A percentile compares a stretch with the other conserved stretches of the same genome.
Evolutionary conservation across 2,113 vertebrate species (phyloP).

Genomic region (Columbina picui): DNA sequence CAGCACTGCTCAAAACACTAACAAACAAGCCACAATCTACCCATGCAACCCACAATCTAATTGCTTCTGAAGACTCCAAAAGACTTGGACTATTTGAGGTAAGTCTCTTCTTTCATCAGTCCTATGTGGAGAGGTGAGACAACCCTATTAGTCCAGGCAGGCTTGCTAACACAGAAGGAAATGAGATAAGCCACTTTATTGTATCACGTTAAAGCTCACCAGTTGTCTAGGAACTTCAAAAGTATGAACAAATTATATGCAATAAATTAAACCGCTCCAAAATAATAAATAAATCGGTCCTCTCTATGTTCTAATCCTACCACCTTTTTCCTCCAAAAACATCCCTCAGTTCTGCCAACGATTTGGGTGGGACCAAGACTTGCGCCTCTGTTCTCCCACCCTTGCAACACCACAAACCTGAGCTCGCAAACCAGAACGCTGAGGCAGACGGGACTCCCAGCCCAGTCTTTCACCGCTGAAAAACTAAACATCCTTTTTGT

Average conservation of each 20-base stretch:
- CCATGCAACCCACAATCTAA: constrained; percentile 46
- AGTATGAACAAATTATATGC: not conserved
- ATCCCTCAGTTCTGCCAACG: not conserved
- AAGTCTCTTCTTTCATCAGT: constrained; percentile 2
- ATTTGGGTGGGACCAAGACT: not conserved
- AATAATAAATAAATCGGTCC: not conserved
- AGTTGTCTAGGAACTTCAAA: not conserved
- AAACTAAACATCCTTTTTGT: not conserved
- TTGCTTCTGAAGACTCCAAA: constrained; percentile 25
- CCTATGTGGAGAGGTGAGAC: not conserved
- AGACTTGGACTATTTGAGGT: constrained; percentile 21
- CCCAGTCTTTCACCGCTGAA: not conserved
- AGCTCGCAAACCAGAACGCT: rapidly evolving
- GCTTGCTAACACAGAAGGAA: not conserved
- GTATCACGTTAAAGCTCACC: not conserved
- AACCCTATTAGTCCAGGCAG: not conserved
- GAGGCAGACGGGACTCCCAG: rapidly evolving
- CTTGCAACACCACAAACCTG: not conserved
- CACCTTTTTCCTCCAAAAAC: not conserved
- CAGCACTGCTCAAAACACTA: constrained; percentile 1
- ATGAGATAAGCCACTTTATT: not conserved
- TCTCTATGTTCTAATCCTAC: not conserved
- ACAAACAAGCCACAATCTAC: constrained; percentile 37
- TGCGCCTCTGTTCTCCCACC: not conserved
- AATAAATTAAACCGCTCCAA: not conserved